Base-by-base conservation (phyloP, 1,140 invertebrate genomes). In the Orchesella cincta region DNA sequence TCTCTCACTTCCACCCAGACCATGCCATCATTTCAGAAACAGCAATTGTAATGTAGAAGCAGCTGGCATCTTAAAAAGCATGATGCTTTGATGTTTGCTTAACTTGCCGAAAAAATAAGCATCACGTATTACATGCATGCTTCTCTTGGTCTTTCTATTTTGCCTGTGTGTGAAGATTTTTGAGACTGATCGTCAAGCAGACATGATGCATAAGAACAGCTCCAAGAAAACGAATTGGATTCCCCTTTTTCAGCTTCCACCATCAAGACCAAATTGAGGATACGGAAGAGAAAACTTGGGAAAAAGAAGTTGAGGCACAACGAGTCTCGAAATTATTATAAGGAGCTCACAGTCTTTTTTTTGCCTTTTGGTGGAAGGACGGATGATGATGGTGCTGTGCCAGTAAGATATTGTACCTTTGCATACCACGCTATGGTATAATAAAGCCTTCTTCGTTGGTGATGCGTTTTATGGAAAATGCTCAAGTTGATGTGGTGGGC, bases 91-190 rank as follows among this genome's bases (percentile, higher is more conserved):
- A 57, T 57, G 54, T 5, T 23, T 57, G 54, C 54, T 26, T 26
- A 57, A 57, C 14, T 57, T 57, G 54, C 54, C 12, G 54, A 57
- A 57, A n/a, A 57, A 57, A 12, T 23, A 57, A 57, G 54, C 26
- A 16, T 57, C 54, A 57, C 54, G 54, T 57, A 57, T 57, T 57
- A 57, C n/a, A 57, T 57, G 54, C 54, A 23, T 57, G 54, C n/a
- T 18, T 57, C 3, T 57, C 3, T 26, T 5, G 18, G n/a, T n/a
- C n/a, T n/a, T n/a, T n/a, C n/a, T n/a, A n/a, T n/a, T n/a, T n/a
- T n/a, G n/a, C n/a, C n/a, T n/a, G n/a, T n/a, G n/a, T n/a, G n/a
- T n/a, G n/a, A n/a, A n/a, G n/a, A n/a, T n/a, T n/a, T n/a, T n/a
- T n/a, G n/a, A n/a, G n/a, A 67, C 62, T 31, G 62, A 26, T 67